Evolutionary conservation across 2,797 vertebrate genomes (phyloP), one percentile per base, ranked within the genome.

Genomic region (Streptopelia turtur): DNA sequence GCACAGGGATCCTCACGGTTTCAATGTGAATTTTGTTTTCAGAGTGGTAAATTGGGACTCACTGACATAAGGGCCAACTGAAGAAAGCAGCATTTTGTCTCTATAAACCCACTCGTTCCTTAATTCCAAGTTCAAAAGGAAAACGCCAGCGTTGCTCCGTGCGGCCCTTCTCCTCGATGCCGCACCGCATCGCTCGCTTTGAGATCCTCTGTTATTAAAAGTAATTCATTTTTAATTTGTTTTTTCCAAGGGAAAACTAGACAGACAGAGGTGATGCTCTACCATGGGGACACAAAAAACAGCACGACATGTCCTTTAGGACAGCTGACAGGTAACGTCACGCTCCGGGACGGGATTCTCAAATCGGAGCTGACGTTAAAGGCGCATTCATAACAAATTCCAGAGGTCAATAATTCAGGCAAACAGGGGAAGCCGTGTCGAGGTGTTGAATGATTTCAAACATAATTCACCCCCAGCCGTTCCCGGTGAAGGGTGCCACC

Each of bases 401-500:
- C 52, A 27, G 83, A 93, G 77, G 64, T 30, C 77, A 61, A 3
- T 43, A 83, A 93, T 61, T 85, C 94, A 88, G 93, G 21, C 63
- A 78, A 87, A 83, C 57, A 33, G 47, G 59, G 80, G 72, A 94
- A 90, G 81, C 88, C 71, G 63, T 2, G 13, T 16, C 1, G 21
- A 87, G 83, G 90, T 70, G 92, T 13, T 95, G 96, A 97, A 89
- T 93, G 94, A 97, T 92, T 95, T 85, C 93, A 94, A 93, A 11
- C 90, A 86, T 78, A 35, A 79, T 35, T 93, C 84, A 56, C 83
- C 52, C 76, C 64, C 59, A 39, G 52, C 65, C 87, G 9, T 53
- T 70, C 81, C 28, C 12, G 45, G 87, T 82, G 84, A 90, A 52
- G 83, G 79, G 35, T 69, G 96, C 98, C 98, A 98, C 98, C 98